Evolutionary conservation across 2,797 vertebrate genomes (phyloP).

Genomic region (Coluber constrictor): DNA sequence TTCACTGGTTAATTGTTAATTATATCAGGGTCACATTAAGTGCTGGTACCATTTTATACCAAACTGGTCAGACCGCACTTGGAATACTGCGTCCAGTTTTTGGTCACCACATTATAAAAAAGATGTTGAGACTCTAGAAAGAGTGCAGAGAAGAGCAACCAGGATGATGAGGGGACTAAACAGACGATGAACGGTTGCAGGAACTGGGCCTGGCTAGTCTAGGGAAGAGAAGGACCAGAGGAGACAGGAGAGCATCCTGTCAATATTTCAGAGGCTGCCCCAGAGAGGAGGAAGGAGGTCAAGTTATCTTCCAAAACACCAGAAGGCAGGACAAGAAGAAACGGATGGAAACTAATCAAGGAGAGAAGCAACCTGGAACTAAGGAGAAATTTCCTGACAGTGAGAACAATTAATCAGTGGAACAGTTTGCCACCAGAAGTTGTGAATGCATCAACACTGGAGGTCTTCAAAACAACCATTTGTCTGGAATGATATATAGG

Average conservation of each 20-base stretch:
- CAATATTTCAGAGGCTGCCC: background rate
- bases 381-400: background rate
- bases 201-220: background rate
- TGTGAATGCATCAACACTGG: background rate
- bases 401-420: background rate
- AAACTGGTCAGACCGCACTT: background rate
- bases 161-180: background rate
- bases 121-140: background rate
- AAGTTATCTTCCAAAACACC: too few species aligned
- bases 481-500: background rate
- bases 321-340: rapidly evolving
- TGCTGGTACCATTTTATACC: background rate
- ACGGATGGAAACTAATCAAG: background rate
- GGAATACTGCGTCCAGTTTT: background rate
- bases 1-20: too few species aligned
- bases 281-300: background rate
- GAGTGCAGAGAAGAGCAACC: background rate
- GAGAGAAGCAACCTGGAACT: background rate
- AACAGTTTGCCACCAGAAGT: background rate
- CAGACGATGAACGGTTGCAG: background rate
- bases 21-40: background rate
- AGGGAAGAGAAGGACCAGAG: background rate
- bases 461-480: background rate
- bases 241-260: background rate
- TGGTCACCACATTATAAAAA: background rate